Evolutionary conservation across 1,140 invertebrate genomes (phyloP), one percentile per base, ranked within the genome.

Genomic region (Epicauta chinensis): DNA sequence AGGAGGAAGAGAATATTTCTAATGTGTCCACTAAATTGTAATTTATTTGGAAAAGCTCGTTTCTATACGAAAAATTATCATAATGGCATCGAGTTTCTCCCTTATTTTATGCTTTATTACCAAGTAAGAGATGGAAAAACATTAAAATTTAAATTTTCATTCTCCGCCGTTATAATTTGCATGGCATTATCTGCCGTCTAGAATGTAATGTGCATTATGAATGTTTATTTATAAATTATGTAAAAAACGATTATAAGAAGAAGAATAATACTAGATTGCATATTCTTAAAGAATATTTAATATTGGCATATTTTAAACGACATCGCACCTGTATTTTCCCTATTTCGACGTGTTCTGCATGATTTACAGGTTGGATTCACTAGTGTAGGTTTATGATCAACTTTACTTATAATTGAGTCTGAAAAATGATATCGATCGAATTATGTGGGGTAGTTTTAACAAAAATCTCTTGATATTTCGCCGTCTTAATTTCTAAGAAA

Each of bases 221-320:
- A 68, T 68, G 66, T 68, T 68, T 68, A 68, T 68, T 68, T 68
- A 68, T 66, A 66, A 68, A 68, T 68, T 68, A 68, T 68, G 66
- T 66, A 68, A 68, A 68, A 66, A 51, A 52, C 51, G 53, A 55
- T 53, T 59, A 52, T 59, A 52, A 59, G 23, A 23, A 3, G 23
- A 23, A 23, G 23, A 5, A 23, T 3, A 23, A 3, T 3, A 23
- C 23, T 23, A 23, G 4, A 23, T 23, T 23, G 23, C 7, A 7
- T 23, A 23, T 23, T 23, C 23, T 23, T 23, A 23, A 23, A 23
- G 23, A 23, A 23, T 47, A 29, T 38, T 51, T 51, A 51, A 51
- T 43, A 51, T 51, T 42, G 40, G 42, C 42, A 51, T 43, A 43
- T 51, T 42, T 51, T 43, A 38, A n/a, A n/a, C n/a, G n/a, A n/a